Evolutionary conservation across 2,797 vertebrate species (phyloP).

Genomic region (Podarcis siculus): DNA sequence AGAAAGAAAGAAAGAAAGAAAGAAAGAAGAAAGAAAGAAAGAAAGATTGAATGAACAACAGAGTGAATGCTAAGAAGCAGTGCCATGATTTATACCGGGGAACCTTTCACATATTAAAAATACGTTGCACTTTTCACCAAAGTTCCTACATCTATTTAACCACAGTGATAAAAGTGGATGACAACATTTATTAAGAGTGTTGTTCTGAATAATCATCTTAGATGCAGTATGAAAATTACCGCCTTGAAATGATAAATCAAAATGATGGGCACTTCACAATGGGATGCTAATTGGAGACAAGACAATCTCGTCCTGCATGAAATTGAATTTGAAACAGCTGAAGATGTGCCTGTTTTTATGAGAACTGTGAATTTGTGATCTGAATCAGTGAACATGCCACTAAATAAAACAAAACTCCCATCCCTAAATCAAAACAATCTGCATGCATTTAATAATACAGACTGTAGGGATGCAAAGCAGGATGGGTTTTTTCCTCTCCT

Average conservation of each 20-base stretch:
- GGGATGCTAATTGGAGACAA: slow-evolving; percentile 53
- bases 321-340: slow-evolving; percentile 46
- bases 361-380: slow-evolving; percentile 34
- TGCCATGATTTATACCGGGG: background rate
- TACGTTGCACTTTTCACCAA: background rate
- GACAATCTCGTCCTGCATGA: slow-evolving; percentile 43
- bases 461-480: background rate
- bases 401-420: slow-evolving; percentile 24
- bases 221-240: slow-evolving; percentile 15
- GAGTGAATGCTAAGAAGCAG: slow-evolving; percentile 8
- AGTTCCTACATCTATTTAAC: slow-evolving; percentile 13
- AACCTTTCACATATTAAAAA: background rate
- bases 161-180: slow-evolving; percentile 19
- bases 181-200: slow-evolving; percentile 18
- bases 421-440: slow-evolving; percentile 10
- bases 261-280: slow-evolving; percentile 48
- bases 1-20: no score
- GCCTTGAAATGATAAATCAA: slow-evolving; percentile 27
- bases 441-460: background rate
- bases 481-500: background rate
- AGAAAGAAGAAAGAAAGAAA: no score
- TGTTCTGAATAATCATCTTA: slow-evolving; percentile 20
- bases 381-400: slow-evolving; percentile 10
- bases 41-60: background rate
- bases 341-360: slow-evolving; percentile 33